Percentiles rank a stretch among this genome's conserved stretches.
phyloP scores from a whole-genome alignment of 2,113 vertebrate genomes.

The Mormoops blainvillei region DNA sequence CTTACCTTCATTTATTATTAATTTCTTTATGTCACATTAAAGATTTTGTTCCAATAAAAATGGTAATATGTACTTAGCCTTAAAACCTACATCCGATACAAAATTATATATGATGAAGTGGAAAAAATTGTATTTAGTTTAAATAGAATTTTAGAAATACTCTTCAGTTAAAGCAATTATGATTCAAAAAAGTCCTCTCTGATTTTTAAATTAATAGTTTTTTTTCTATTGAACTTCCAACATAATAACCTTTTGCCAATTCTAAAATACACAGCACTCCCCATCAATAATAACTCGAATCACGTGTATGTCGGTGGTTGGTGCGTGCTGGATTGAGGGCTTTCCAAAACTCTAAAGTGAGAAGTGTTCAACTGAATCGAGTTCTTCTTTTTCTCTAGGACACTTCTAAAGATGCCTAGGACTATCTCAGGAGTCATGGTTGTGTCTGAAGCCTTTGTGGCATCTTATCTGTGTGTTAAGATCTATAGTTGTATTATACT shows the following conservation, averaged over 20 bases:
- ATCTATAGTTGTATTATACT: neutral
- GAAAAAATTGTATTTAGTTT: neutral
- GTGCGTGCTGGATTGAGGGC: neutral
- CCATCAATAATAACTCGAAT: neutral
- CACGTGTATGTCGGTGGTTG: neutral
- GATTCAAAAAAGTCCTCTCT: neutral
- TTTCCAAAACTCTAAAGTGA: neutral
- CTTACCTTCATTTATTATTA: slow-evolving; percentile 52
- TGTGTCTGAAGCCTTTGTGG: neutral
- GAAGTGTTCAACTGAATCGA: neutral
- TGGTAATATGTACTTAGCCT: slow-evolving; percentile 28
- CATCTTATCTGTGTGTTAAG: neutral
- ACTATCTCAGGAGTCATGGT: too few species aligned
- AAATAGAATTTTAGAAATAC: slow-evolving; percentile 48
- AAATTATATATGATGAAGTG: slow-evolving; percentile 23
- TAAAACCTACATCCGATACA: slow-evolving; percentile 25
- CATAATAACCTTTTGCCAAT: neutral
- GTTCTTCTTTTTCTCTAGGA: neutral
- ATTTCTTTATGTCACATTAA: slow-evolving; percentile 27
- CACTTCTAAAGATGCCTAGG: neutral
- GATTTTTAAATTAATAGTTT: neutral
- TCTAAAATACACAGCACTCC: neutral
- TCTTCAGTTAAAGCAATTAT: slow-evolving; percentile 40
- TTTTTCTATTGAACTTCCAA: neutral
- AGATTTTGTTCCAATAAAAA: slow-evolving; percentile 50